phyloP scores from a whole-genome alignment of 2,797 vertebrate species.

The Pseudomugil tenellus region DNA sequence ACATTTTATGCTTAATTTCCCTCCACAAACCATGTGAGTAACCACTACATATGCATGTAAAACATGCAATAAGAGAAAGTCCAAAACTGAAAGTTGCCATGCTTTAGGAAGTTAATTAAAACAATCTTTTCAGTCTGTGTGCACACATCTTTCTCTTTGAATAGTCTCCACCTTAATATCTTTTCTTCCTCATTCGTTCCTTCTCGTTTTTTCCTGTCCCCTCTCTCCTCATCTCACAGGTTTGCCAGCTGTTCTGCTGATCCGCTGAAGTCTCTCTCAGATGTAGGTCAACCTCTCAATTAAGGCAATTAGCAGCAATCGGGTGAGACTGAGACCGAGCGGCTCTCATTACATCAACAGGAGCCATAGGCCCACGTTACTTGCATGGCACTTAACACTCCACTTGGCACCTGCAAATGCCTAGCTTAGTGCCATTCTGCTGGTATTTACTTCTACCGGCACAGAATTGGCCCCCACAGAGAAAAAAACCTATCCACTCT shows the following conservation, averaged over 20 bases:
- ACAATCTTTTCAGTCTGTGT: constrained; percentile 24
- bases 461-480: constrained; percentile 31
- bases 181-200: constrained; percentile 44
- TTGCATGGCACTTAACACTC: constrained; percentile 59
- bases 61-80: constrained; percentile 15
- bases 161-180: constrained; percentile 24
- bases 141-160: constrained; percentile 18
- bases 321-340: constrained; percentile 49
- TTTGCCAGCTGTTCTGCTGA: constrained; percentile 73
- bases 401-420: constrained; percentile 62
- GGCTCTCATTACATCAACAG: constrained; percentile 70
- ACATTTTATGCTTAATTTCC: constrained; percentile 48
- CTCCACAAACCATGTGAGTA: constrained; percentile 41
- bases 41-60: constrained; percentile 9
- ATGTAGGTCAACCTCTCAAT: constrained; percentile 80
- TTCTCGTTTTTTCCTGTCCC: constrained; percentile 18
- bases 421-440: constrained; percentile 42
- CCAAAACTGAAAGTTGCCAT: constrained; percentile 22
- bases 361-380: constrained; percentile 62
- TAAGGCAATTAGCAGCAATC: constrained; percentile 75
- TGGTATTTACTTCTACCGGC: constrained; percentile 43
- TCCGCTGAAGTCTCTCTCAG: constrained; percentile 58
- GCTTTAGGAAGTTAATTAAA: constrained; percentile 44
- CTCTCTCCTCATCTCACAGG: constrained; percentile 32
- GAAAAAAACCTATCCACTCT: constrained; percentile 15